Conservation (phyloP, 2,113 vertebrate species). For the Nycticorax nycticorax region DNA sequence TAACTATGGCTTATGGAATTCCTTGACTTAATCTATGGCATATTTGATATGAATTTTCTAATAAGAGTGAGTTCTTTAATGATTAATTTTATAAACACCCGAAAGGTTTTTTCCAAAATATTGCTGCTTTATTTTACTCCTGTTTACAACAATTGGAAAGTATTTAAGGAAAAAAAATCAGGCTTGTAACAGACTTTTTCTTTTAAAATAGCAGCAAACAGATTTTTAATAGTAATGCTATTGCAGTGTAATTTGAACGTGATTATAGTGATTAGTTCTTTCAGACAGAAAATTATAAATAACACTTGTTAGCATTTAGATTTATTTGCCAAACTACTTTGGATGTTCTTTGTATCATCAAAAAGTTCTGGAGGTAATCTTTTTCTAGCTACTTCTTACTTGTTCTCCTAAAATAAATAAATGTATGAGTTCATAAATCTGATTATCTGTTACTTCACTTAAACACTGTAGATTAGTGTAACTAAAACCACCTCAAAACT, state of each 20-base stretch:
- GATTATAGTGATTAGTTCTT: conserved; percentile 19
- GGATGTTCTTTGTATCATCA: not conserved
- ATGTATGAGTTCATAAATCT: not conserved
- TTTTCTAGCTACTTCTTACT: not conserved
- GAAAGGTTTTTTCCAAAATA: not conserved
- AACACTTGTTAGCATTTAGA: not conserved
- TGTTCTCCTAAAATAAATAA: not conserved
- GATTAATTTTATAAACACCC: not conserved
- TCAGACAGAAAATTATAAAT: not conserved
- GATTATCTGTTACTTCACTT: not conserved
- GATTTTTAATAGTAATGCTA: not conserved
- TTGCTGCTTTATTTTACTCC: not conserved
- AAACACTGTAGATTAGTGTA: not conserved
- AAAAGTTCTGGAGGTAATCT: not conserved
- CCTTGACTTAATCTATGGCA: not conserved
- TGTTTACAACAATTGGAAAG: not conserved
- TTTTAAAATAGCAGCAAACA: not conserved
- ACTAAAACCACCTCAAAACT: not conserved
- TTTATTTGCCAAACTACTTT: not conserved
- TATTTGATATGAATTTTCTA: not conserved
- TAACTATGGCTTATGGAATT: not conserved
- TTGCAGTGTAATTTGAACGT: conserved; percentile 1
- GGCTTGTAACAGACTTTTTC: not conserved
- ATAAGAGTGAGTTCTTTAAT: not conserved
- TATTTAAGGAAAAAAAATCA: not conserved